A percentile compares a stretch with the other conserved stretches of the same genome.
Conservation (phyloP, 2,888 invertebrate species). For the Drosophila eohydei region DNA sequence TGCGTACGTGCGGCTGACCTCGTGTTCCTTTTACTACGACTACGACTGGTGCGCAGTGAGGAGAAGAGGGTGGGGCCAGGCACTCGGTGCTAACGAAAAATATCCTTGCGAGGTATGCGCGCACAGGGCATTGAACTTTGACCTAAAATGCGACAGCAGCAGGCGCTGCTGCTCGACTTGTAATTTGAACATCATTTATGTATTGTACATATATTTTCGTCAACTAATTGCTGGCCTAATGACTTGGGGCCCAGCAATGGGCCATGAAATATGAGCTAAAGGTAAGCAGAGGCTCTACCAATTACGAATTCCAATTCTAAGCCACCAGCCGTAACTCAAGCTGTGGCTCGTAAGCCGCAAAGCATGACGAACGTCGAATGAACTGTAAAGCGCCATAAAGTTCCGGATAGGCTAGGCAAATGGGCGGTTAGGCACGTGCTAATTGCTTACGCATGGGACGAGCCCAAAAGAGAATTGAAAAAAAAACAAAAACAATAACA, state of each 20-base stretch:
- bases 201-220: constrained; percentile 49
- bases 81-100: constrained; percentile 38
- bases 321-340: constrained; percentile 12
- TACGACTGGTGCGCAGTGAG: not conserved
- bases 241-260: constrained; percentile 7
- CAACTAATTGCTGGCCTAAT: constrained; percentile 56
- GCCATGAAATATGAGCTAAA: constrained; percentile 31
- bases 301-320: constrained; percentile 29
- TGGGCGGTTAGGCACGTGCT: constrained; percentile 70
- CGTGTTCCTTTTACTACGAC: constrained; percentile 72
- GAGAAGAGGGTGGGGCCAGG: not conserved
- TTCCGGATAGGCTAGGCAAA: constrained; percentile 50
- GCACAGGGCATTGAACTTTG: constrained; percentile 66
- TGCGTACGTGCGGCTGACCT: constrained; percentile 73
- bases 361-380: constrained; percentile 62
- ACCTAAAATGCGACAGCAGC: constrained; percentile 56
- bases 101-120: constrained; percentile 68
- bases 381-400: constrained; percentile 74
- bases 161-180: constrained; percentile 36
- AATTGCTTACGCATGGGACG: constrained; percentile 72
- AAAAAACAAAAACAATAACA: constrained; percentile 9
- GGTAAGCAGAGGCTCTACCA: constrained; percentile 12
- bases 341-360: constrained; percentile 1
- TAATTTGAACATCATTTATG: constrained; percentile 71
- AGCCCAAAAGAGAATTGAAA: constrained; percentile 9